Base-by-base conservation (phyloP, 2,797 vertebrate species). In the Antrozous pallidus region DNA sequence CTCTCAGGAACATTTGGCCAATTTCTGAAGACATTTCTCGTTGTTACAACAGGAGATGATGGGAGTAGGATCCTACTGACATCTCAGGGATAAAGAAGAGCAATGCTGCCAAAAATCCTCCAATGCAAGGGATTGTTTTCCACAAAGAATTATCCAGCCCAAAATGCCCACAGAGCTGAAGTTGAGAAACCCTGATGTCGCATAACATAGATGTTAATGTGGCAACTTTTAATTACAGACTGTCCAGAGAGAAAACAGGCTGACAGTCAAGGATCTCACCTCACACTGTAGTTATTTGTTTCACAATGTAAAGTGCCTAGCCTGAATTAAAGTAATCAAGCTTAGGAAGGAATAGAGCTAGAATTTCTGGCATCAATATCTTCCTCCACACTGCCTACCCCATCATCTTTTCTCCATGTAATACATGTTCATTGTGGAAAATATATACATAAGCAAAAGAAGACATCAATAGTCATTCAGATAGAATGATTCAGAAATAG, bases 21-120 rank as follows among this genome's bases (percentile, higher is more conserved):
- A 79, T 49, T 81, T 88, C 63, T 88, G 42, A 79, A 90, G 78
- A 94, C 33, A 28, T 54, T 95, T 97, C 73, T 54, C 18, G 5
- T 74, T 81, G 36, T 88, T 84, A 54, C 6, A 61, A 31, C 24
- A 31, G 26, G 8, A 51, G 13, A 69, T 28, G 28, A 6, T 11
- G 2, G 1, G 12, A 8, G 16, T 36, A 87, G 33, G 33, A 89
- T 61, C 22, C 36, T 74, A 36, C 11, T 67, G 84, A 65, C 2
- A 77, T 42, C 65, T 71, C 56, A 47, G 42, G 10, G 26, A 9
- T 58, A 49, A 42, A 87, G 33, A 79, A 6, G 8, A 54, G 9
- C 47, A 16, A 85, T 92, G 33, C 26, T 65, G 40, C 9, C 73
- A 77, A 54, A 86, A 24, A 22, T n/a, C 31, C 40, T 65, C 45